Conservation (phyloP, 1,140 invertebrate species). For the Bombus waltoni region DNA sequence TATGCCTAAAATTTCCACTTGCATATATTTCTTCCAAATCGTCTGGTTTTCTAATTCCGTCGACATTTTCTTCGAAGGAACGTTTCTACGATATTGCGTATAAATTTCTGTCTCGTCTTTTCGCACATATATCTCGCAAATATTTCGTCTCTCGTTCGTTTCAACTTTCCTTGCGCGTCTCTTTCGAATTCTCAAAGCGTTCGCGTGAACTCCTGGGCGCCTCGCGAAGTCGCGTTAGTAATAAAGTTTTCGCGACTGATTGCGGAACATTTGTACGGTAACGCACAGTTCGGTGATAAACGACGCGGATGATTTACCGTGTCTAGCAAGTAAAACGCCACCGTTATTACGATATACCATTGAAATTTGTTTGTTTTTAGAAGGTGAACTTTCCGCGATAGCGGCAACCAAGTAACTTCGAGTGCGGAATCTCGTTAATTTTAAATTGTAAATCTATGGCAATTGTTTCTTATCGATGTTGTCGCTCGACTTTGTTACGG, state of each 20-base stretch:
- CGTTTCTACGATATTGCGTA: background rate
- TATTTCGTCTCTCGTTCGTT: background rate
- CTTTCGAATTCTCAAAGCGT: background rate
- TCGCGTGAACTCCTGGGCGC: background rate
- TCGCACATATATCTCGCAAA: background rate
- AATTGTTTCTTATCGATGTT: background rate
- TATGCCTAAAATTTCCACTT: too few species aligned
- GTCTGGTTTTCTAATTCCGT: too few species aligned
- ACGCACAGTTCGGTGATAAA: background rate
- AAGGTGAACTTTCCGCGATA: background rate
- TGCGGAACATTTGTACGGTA: background rate
- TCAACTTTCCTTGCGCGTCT: background rate
- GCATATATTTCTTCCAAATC: too few species aligned
- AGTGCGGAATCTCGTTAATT: background rate
- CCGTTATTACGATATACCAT: background rate
- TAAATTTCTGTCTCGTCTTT: background rate
- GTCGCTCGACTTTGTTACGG: background rate
- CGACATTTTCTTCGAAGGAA: too few species aligned
- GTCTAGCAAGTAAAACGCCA: background rate
- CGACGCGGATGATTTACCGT: background rate
- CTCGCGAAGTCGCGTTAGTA: background rate
- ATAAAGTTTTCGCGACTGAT: slow-evolving; percentile 8
- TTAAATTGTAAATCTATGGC: background rate
- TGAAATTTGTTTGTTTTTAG: background rate
- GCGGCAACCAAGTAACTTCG: background rate